Percentiles rank a stretch among this genome's conserved stretches.
Conservation (phyloP, 2,113 vertebrate species). For the Etheostoma spectabile region DNA sequence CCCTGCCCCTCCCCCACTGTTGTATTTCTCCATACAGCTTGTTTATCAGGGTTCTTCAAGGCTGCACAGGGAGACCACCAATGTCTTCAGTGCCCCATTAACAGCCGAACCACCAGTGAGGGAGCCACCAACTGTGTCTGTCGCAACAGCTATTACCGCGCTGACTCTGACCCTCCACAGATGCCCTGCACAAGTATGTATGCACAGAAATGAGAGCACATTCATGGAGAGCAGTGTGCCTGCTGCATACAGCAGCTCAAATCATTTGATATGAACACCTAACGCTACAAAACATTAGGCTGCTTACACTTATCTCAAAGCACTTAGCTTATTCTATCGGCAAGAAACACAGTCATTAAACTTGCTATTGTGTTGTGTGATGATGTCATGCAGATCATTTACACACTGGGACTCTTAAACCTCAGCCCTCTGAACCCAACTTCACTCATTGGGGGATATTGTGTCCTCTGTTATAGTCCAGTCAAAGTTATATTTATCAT, state of each 20-base stretch:
- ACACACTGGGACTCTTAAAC: too few relatives aligned
- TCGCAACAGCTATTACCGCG: conserved; percentile 90
- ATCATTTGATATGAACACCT: background rate
- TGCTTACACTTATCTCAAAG: background rate
- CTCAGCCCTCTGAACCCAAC: too few relatives aligned
- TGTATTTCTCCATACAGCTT: conserved; percentile 81
- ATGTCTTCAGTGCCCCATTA: conserved; percentile 92
- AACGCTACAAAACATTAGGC: background rate
- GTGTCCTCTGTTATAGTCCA: too few relatives aligned
- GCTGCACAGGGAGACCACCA: conserved; percentile 91
- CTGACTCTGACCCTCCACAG: conserved; percentile 89
- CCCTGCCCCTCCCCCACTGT: conserved; percentile 5
- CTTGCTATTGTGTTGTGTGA: too few relatives aligned
- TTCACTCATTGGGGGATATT: too few relatives aligned
- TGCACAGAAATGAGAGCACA: background rate
- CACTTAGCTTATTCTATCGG: too few relatives aligned
- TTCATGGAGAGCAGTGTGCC: background rate
- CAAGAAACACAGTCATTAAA: too few relatives aligned
- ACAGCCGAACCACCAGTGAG: conserved; percentile 91
- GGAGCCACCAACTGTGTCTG: conserved; percentile 93
- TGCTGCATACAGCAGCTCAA: background rate
- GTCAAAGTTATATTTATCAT: too few relatives aligned
- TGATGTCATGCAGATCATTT: too few relatives aligned
- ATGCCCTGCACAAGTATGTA: conserved; percentile 95
- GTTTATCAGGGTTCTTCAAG: conserved; percentile 91